These are phyloP conservation scores for Pseudomyrmex dendroicus DNA, from an alignment of 1,140 invertebrate species.

Conservation along the genomic window DNA sequence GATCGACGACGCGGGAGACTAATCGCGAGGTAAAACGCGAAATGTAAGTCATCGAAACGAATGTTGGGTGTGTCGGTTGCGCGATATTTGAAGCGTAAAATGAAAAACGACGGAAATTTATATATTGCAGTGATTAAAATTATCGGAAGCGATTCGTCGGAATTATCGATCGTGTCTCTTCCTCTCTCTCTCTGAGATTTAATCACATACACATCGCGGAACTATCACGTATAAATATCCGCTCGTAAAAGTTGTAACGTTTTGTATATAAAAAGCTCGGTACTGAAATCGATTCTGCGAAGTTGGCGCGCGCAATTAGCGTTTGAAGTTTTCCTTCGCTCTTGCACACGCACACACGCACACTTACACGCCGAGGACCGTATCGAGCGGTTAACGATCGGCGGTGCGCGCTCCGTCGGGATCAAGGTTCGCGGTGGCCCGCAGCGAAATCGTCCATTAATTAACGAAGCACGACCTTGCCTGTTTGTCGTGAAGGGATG, in stretches of 20 bases:
- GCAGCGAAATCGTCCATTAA: slow-evolving; percentile 51
- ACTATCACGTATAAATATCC: background rate
- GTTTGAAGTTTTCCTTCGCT: slow-evolving; percentile 19
- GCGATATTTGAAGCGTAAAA: background rate
- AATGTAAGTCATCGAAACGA: slow-evolving; percentile 17
- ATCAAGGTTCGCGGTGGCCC: slow-evolving; percentile 43
- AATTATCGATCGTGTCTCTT: background rate
- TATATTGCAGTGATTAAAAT: slow-evolving; percentile 11
- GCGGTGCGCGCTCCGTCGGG: background rate
- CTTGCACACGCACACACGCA: too few relatives aligned
- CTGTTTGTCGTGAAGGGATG: slow-evolving; percentile 20
- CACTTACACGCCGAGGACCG: background rate
- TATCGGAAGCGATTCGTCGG: slow-evolving; percentile 33
- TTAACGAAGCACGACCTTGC: slow-evolving; percentile 53
- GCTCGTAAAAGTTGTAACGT: slow-evolving; percentile 23
- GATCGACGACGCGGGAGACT: background rate
- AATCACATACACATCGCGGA: background rate
- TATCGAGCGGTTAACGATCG: slow-evolving; percentile 33
- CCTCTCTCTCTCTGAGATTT: background rate
- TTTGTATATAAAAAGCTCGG: slow-evolving; percentile 22
- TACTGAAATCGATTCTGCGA: slow-evolving; percentile 29
- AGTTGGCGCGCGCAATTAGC: slow-evolving; percentile 30
- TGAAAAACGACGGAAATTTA: slow-evolving; percentile 9
- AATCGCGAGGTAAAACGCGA: slow-evolving; percentile 30
- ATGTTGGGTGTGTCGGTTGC: slow-evolving; percentile 15